A percentile compares a stretch with the other conserved stretches of the same genome.
phyloP scores from a whole-genome alignment of 1,140 invertebrate species.

The Drosophila takahashii region DNA sequence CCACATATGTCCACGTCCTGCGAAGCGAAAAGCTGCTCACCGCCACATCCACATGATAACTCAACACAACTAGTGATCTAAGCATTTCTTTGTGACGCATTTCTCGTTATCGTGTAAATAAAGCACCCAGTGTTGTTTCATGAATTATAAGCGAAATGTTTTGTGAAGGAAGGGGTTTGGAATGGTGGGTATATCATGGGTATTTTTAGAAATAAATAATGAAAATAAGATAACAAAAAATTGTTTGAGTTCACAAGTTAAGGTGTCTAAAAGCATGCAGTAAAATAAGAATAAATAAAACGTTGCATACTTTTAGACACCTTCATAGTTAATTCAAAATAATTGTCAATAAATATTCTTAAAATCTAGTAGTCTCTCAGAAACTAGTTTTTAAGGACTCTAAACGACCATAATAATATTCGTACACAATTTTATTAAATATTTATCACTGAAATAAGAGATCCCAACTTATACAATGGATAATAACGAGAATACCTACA shows the following conservation, averaged over 20 bases:
- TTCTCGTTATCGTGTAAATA: conserved; percentile 71
- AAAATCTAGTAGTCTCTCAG: neutral
- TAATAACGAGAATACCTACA: neutral
- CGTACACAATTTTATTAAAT: conserved; percentile 64
- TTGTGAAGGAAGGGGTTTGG: conserved; percentile 87
- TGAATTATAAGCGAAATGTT: conserved; percentile 77
- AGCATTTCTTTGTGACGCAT: conserved; percentile 69
- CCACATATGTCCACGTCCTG: neutral
- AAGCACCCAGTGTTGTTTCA: conserved; percentile 73
- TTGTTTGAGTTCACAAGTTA: too few species aligned
- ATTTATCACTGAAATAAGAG: conserved; percentile 52
- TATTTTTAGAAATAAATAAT: too few species aligned
- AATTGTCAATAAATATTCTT: too few species aligned
- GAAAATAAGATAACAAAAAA: too few species aligned
- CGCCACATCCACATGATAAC: conserved; percentile 49
- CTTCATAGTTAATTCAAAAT: too few species aligned
- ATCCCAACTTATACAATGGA: too few species aligned
- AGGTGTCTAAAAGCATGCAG: too few species aligned
- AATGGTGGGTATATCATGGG: too few species aligned
- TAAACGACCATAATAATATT: too few species aligned
- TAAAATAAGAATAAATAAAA: too few species aligned
- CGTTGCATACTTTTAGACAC: too few species aligned
- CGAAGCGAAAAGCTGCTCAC: conserved; percentile 18
- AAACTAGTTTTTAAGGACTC: too few species aligned
- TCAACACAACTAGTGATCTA: conserved; percentile 62